A percentile compares a stretch with the other conserved stretches of the same genome.
Conservation (phyloP, 2,113 vertebrate genomes). For the Burhinus bistriatus region DNA sequence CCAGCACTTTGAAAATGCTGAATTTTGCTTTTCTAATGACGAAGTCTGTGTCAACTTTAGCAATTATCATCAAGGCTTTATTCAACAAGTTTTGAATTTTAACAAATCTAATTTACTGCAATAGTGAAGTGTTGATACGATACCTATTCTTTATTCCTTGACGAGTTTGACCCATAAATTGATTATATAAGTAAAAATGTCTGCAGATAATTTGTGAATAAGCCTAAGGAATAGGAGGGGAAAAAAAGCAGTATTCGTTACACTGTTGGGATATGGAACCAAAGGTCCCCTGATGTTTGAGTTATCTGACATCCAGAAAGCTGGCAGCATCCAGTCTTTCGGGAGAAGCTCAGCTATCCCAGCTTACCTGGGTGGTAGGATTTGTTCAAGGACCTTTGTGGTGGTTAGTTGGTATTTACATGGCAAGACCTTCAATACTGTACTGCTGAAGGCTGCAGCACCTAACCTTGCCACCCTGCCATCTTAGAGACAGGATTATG, state of each 20-base stretch:
- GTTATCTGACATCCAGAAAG: neutral
- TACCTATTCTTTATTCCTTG: constrained; percentile 42
- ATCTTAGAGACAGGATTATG: neutral
- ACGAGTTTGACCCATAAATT: constrained; percentile 57
- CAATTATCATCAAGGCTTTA: constrained; percentile 31
- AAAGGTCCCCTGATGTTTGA: neutral
- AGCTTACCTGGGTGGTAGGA: neutral
- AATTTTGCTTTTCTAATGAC: constrained; percentile 34
- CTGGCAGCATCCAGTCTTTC: neutral
- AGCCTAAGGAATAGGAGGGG: neutral
- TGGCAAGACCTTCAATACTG: neutral
- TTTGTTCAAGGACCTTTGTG: neutral
- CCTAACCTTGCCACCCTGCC: neutral
- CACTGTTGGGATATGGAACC: neutral
- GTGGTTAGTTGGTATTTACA: neutral
- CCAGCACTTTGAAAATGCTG: neutral
- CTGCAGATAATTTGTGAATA: neutral
- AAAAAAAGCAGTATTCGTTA: neutral
- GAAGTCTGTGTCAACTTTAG: neutral
- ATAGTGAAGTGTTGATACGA: neutral
- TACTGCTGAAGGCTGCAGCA: neutral
- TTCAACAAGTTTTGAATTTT: constrained; percentile 41
- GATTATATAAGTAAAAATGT: constrained; percentile 34
- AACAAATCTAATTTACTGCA: constrained; percentile 9
- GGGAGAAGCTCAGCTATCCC: neutral